A percentile compares a stretch with the other conserved stretches of the same genome.
Evolutionary conservation across 2,797 vertebrate genomes (phyloP).

Genomic region (Etheostoma perlongum): DNA sequence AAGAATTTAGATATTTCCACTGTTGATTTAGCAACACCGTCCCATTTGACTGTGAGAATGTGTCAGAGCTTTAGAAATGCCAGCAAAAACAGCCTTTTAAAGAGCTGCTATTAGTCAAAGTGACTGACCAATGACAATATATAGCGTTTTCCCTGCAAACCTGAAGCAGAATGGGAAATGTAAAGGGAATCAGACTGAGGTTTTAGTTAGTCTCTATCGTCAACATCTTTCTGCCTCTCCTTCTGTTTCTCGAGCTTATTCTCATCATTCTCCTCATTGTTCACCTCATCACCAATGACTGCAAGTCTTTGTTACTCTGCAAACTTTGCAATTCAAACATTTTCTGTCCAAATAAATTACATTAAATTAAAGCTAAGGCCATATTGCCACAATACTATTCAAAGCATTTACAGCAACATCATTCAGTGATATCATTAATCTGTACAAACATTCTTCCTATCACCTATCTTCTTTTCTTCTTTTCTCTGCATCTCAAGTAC

Average conservation of each 20-base stretch:
- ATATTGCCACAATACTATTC: background rate
- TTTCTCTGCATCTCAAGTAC: background rate
- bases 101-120: constrained; percentile 70
- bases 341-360: background rate
- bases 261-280: background rate
- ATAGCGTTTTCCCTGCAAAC: constrained; percentile 27
- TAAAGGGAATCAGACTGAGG: constrained; percentile 25
- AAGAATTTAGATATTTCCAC: constrained; percentile 25
- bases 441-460: background rate
- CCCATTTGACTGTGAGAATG: constrained; percentile 43
- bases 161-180: constrained; percentile 38
- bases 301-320: constrained; percentile 2
- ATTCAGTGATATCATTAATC: background rate
- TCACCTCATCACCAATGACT: constrained; percentile 1
- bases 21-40: constrained; percentile 55
- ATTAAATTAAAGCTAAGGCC: background rate
- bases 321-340: background rate
- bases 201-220: constrained; percentile 26
- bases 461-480: background rate
- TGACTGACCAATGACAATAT: constrained; percentile 57
- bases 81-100: constrained; percentile 63
- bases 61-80: constrained; percentile 43
- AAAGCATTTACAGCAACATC: background rate
- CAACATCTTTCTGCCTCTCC: constrained; percentile 27
- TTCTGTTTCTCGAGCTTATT: constrained; percentile 4